Evolutionary conservation across 2,113 vertebrate genomes (phyloP), one percentile per base, ranked within the genome.

Genomic region (Plestiodon gilberti): DNA sequence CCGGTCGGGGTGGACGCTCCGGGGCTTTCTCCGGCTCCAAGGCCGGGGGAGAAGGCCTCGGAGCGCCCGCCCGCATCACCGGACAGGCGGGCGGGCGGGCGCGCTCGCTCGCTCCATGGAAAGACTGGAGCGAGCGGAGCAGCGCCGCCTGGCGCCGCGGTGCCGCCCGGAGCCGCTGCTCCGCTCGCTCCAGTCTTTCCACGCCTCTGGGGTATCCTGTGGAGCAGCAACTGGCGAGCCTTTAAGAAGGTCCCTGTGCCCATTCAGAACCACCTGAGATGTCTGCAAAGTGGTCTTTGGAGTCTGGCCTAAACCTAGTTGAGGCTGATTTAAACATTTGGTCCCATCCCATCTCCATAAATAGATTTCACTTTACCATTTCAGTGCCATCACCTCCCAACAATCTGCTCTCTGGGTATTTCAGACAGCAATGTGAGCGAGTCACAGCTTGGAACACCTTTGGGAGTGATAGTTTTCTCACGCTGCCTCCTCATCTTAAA

Each of bases 391-490:
- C 9, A 40, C 35, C 11, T 74, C 70, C 40, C 62, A 57, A 65
- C 40, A 70, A 77, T 57, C 20, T 67, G 40, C 65, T 80, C 25
- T n/a, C 3, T 67, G 28, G 15, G 35, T 48, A 55, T 13, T 75
- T 88, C 59, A 59, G 20, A 64, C 43, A 69, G 33, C n/a, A 79
- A 38, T 52, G 15, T 76, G 30, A 84, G 14, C 28, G 22, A 57
- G 30, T 28, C 30, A 52, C 62, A 84, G 74, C 61, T 67, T 77
- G 30, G 20, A 62, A 84, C 77, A 55, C 43, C 10, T 84, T 67
- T 15, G 28, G 83, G 33, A 76, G 59, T 76, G 59, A 84, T 65
- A 33, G 35, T 30, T 77, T 84, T 55, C 43, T 84, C 43, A 84
- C 74, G 52, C 23, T 67, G 13, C 61, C 55, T 64, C 13, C 18